phyloP scores from a whole-genome alignment of 2,888 invertebrate genomes.

The Panorpa germanica region DNA sequence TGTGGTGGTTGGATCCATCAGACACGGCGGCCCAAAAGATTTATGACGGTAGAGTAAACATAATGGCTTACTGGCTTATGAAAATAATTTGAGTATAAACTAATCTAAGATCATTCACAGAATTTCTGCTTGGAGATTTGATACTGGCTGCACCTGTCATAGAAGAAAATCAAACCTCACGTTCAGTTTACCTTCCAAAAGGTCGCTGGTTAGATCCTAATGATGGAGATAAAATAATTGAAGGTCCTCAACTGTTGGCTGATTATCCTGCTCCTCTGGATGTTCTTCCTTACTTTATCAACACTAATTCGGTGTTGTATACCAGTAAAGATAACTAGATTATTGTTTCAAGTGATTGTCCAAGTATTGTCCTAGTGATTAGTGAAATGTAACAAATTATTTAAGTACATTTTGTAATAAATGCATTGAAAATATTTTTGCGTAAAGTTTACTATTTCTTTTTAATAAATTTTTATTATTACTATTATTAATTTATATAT shows the following conservation, averaged over 20 bases:
- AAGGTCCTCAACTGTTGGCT: slow-evolving; percentile 40
- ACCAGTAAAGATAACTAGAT: too few relatives aligned
- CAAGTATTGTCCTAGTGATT: too few relatives aligned
- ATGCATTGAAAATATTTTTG: too few relatives aligned
- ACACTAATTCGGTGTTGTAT: slow-evolving; percentile 3
- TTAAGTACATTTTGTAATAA: too few relatives aligned
- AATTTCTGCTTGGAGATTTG: slow-evolving; percentile 59
- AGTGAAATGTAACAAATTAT: too few relatives aligned
- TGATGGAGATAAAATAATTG: slow-evolving; percentile 21
- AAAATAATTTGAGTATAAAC: slow-evolving; percentile 6
- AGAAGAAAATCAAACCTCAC: slow-evolving; percentile 31
- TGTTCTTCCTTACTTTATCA: slow-evolving; percentile 48
- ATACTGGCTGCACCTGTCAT: slow-evolving; percentile 65
- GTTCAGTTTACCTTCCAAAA: slow-evolving; percentile 56
- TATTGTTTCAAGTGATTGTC: too few relatives aligned
- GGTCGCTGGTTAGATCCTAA: slow-evolving; percentile 56
- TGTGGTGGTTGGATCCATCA: slow-evolving; percentile 68
- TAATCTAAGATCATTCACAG: slow-evolving; percentile 26
- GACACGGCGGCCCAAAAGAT: slow-evolving; percentile 38
- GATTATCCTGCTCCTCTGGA: slow-evolving; percentile 47
- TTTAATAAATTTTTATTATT: too few relatives aligned
- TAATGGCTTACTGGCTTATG: too few relatives aligned
- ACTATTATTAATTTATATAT: too few relatives aligned
- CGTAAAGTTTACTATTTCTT: too few relatives aligned
- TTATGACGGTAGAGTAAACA: slow-evolving; percentile 39